These are phyloP conservation scores for Python bivittatus DNA, from an alignment of 2,113 vertebrate species.

Conservation along the genomic window DNA sequence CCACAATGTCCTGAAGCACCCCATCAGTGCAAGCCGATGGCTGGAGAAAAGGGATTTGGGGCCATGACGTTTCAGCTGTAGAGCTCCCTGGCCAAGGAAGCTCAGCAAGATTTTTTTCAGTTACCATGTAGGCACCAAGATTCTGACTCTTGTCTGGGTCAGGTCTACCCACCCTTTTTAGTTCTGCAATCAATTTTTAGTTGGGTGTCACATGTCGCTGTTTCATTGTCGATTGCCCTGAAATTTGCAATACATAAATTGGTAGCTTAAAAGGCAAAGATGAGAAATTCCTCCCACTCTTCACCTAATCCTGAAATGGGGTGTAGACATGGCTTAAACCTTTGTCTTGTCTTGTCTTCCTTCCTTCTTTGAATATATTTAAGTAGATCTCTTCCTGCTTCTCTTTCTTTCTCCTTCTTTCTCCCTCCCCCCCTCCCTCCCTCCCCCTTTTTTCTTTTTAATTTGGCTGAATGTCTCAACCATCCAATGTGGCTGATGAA, in stretches of 20 bases:
- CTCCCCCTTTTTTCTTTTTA: rapidly evolving
- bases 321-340: not conserved
- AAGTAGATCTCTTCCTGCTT: too few species aligned
- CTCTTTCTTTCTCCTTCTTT: not conserved
- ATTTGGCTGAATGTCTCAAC: not conserved
- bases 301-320: not conserved
- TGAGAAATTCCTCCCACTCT: not conserved
- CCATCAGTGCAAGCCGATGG: not conserved
- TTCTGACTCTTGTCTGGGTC: not conserved
- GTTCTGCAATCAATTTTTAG: not conserved
- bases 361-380: too few species aligned
- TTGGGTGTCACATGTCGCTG: not conserved
- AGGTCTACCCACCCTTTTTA: not conserved
- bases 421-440: too few species aligned
- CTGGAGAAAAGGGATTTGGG: not conserved
- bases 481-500: not conserved
- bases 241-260: not conserved
- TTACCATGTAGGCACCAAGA: not conserved
- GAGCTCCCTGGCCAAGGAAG: not conserved
- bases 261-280: not conserved
- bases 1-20: too few species aligned
- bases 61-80: not conserved
- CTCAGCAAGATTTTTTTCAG: not conserved
- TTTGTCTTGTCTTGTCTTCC: not conserved
- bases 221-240: not conserved